These are phyloP conservation scores for Stegana nigrithorax DNA, from an alignment of 2,888 invertebrate species.

Conservation along the genomic window DNA sequence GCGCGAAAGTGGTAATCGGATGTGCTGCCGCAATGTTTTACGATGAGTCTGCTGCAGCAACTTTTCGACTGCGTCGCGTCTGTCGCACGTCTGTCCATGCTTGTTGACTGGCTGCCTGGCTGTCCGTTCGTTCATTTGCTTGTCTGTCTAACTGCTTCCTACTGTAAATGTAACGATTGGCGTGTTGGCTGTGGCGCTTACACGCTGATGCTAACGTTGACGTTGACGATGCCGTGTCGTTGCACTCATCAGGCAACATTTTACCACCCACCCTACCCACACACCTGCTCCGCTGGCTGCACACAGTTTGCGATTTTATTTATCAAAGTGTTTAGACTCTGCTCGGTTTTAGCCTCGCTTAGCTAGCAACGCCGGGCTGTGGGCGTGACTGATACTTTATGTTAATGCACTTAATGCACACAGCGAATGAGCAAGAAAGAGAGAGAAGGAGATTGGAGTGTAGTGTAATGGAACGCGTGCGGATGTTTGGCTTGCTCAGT, in stretches of 20 bases:
- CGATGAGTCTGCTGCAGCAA: neutral
- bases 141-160: constrained; percentile 45
- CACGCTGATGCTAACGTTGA: constrained; percentile 29
- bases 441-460: constrained; percentile 29
- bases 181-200: neutral
- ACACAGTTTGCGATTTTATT: constrained; percentile 52
- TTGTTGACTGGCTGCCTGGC: constrained; percentile 36
- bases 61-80: neutral
- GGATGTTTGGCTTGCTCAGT: constrained; percentile 30
- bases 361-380: no score
- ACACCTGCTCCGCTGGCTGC: neutral
- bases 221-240: constrained; percentile 55
- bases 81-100: neutral
- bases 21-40: constrained; percentile 8
- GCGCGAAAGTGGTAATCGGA: constrained; percentile 37
- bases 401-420: constrained; percentile 64
- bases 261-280: constrained; percentile 11
- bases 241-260: constrained; percentile 62
- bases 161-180: constrained; percentile 44
- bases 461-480: constrained; percentile 28
- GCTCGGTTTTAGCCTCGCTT: constrained; percentile 2
- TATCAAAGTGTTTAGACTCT: constrained; percentile 43
- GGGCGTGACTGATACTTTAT: constrained; percentile 49
- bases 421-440: constrained; percentile 21
- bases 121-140: constrained; percentile 47